Evolutionary conservation across 1,140 invertebrate species (phyloP).

Genomic region (Plodia interpunctella): DNA sequence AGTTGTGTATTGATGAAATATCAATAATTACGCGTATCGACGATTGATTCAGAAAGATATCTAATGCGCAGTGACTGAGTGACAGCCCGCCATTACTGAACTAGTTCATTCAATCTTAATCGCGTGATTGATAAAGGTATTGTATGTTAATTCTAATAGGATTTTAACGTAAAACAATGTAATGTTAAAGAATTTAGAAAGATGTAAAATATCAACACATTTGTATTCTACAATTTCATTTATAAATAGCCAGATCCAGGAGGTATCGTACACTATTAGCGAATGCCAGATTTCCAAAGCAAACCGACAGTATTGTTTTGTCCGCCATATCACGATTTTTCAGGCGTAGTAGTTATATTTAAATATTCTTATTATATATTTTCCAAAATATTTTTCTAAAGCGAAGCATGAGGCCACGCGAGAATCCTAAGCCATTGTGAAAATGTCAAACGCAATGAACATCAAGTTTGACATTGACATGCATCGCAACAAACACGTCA

Average conservation of each 20-base stretch:
- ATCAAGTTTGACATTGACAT: background rate
- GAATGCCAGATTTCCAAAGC: too few relatives aligned
- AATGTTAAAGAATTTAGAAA: too few relatives aligned
- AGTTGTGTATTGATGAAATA: constrained; percentile 2
- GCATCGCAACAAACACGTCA: background rate
- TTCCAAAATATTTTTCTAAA: background rate
- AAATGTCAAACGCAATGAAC: background rate
- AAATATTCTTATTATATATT: too few relatives aligned
- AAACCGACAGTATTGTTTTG: too few relatives aligned
- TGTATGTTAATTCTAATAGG: too few relatives aligned
- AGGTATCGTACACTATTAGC: too few relatives aligned
- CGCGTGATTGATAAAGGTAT: background rate
- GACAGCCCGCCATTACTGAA: background rate
- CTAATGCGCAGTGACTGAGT: background rate
- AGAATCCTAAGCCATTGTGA: background rate
- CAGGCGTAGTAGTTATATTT: too few relatives aligned
- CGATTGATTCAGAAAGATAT: background rate
- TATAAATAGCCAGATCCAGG: too few relatives aligned
- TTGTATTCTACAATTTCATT: too few relatives aligned
- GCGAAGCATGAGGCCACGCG: background rate
- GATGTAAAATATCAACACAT: too few relatives aligned
- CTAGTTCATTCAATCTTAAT: constrained; percentile 4
- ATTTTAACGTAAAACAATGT: too few relatives aligned
- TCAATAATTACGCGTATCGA: background rate
- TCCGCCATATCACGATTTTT: too few relatives aligned